Conservation (phyloP, 2,888 invertebrate genomes). For the Resseliella maxima region DNA sequence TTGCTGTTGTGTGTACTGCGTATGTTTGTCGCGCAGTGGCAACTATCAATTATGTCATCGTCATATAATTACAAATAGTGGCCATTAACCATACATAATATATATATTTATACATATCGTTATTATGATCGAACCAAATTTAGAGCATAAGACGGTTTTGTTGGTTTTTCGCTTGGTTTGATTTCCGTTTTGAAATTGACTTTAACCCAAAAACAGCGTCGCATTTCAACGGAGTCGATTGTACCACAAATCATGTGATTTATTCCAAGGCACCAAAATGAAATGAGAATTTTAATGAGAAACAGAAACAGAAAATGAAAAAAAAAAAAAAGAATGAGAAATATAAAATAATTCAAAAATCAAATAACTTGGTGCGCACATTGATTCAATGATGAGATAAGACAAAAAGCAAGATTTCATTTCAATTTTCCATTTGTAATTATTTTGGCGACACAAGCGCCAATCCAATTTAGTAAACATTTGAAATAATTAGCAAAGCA, state of each 20-base stretch:
- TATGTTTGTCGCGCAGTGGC: neutral
- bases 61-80: neutral
- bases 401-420: neutral
- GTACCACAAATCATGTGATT: neutral
- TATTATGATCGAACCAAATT: slow-evolving; percentile 30
- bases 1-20: neutral
- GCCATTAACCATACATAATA: neutral
- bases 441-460: neutral
- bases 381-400: neutral
- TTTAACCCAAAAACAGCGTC: neutral
- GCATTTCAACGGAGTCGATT: neutral
- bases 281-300: neutral
- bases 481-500: neutral
- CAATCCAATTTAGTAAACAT: neutral
- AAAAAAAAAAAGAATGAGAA: too few species aligned
- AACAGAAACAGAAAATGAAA: too few species aligned
- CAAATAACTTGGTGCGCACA: neutral
- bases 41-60: slow-evolving; percentile 36
- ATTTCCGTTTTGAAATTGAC: neutral
- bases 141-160: neutral
- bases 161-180: neutral
- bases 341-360: slow-evolving; percentile 27
- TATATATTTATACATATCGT: neutral
- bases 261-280: neutral
- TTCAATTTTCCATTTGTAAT: neutral